Base-by-base conservation (phyloP, 1,140 invertebrate species). In the Neodiprion fabricii region DNA sequence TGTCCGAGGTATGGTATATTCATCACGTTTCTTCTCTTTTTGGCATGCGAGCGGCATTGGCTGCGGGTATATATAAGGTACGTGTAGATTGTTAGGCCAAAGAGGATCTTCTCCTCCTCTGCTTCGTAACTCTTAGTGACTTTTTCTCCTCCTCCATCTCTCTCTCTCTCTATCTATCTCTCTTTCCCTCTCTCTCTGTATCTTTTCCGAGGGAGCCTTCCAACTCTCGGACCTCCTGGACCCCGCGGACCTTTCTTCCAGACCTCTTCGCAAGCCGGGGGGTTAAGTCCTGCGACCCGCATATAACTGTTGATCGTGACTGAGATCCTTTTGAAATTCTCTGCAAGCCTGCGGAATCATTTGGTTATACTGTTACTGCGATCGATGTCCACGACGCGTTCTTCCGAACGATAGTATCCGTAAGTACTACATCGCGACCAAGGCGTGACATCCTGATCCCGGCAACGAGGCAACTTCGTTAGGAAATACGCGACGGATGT, bases 181-280 rank as follows among this genome's bases (percentile, higher is more conserved):
- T 65, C 66, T 71, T 66, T 23, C 67, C 70, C 50, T 74, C 61
- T 14, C 23, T 70, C 71, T 70, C 65, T 49, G 8, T n/a, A 40
- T 70, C 50, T 67, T 12, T 48, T 21, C 48, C 10, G 67, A 17
- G 66, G 23, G 11, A 53, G 67, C 40, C 49, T 48, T 70, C 67
- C 5, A 5, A 5, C 67, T 65, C 53, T 17, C 53, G 53, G 53
- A 17, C 11, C 53, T 61, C 53, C n/a, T 61, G n/a, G 11, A 14
- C 53, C n/a, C 53, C n/a, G 11, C 8, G 53, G 53, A 61, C 11
- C 53, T 61, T 61, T 0, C n/a, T 61, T 17, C 11, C 4, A 17
- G 53, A 61, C 53, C 53, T 61, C 53, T 61, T 61, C 53, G 28
- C 28, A 9, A 61, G 9, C 53, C 53, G n/a, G 53, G 28, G 2